Conservation (phyloP, 2,888 invertebrate species). For the Tromatobia lineatoria region DNA sequence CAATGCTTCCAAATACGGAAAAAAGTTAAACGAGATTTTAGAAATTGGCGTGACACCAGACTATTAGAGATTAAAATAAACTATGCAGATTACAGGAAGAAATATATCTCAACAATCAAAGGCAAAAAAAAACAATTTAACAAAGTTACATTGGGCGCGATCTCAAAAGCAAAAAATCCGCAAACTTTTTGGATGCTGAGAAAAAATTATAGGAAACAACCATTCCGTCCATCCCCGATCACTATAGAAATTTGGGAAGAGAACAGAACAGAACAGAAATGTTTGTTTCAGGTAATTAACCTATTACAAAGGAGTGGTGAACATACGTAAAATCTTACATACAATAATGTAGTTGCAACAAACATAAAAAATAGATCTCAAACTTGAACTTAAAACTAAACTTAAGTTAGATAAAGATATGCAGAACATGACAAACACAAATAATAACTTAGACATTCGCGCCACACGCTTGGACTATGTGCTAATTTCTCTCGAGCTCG, state of each 20-base stretch:
- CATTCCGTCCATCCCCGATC: neutral
- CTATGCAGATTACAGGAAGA: neutral
- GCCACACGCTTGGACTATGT: no score
- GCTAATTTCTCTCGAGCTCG: no score
- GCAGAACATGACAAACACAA: no score
- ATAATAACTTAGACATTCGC: no score
- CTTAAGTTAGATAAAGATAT: no score
- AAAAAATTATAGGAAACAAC: constrained; percentile 9
- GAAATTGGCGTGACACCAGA: neutral
- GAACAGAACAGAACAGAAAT: no score
- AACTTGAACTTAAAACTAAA: no score
- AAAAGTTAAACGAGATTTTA: neutral
- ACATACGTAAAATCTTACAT: no score
- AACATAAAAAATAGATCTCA: no score
- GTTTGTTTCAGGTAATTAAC: no score
- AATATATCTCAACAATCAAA: constrained; percentile 6
- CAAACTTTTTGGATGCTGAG: neutral
- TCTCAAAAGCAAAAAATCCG: constrained; percentile 5
- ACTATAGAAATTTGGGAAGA: neutral
- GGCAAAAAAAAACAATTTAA: constrained; percentile 12
- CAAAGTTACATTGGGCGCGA: neutral
- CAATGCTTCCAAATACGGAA: neutral
- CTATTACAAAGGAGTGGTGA: no score
- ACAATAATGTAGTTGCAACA: no score
- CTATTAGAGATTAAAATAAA: constrained; percentile 3